Base-by-base conservation (phyloP, 2,113 vertebrate species). In the Anser cygnoides region DNA sequence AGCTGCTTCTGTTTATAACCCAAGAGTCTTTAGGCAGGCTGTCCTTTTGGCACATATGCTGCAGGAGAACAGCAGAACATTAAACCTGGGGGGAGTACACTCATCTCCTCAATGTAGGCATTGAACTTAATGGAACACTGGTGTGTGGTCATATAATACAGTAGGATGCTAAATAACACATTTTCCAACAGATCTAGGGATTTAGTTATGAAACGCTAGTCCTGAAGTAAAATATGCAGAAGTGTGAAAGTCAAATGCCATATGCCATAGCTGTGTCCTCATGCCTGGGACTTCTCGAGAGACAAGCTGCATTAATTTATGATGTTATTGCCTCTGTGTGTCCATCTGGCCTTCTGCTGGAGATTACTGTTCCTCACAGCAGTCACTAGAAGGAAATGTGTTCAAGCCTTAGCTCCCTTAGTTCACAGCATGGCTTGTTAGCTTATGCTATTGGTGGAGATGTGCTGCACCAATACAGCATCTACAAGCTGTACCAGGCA, bases 361-460 rank as follows among this genome's bases (percentile, higher is more conserved):
- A 90, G 75, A 76, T 70, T 21, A 41, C n/a, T 76, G 49, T 20
- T 76, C 29, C 44, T 85, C 50, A 22, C 62, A 78, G 29, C 71
- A 68, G 54, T 41, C 41, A 31, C 17, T 89, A 21, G 49, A 37
- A 86, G 37, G 10, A 90, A 54, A 11, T 2, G 12, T 37, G 23
- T 44, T n/a, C 0, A 0, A 79, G 41, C 17, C 39, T 73, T 9
- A 13, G 7, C 43, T 87, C 18, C 33, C 11, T 85, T 67, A 0
- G 0, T 61, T 85, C 0, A 2, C 22, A 61, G 46, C 16, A 5
- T 11, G 28, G 17, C 22, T 79, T 63, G 6, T 65, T 66, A 33
- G 39, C 39, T 62, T 41, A 26, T 31, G 33, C 33, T 1, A 0
- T 58, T 35, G 4, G 2, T 33, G 33, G 9, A 44, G 37, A 10